Conservation (phyloP, 1,140 invertebrate genomes). For the Adoxophyes honmai region DNA sequence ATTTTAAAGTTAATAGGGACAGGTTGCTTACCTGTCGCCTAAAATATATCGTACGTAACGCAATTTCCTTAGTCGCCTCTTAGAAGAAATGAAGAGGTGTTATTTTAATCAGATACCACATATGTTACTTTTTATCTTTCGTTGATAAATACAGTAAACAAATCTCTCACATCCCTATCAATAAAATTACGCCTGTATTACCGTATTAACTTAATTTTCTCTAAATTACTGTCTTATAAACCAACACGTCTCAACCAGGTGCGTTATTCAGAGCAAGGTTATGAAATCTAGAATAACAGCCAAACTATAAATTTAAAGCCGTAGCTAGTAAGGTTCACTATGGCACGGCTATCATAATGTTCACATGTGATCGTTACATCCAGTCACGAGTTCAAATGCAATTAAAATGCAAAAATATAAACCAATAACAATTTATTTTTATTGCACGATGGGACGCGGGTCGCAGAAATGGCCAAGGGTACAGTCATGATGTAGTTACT, state of each 20-base stretch:
- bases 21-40: too few relatives aligned
- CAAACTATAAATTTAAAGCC: not conserved
- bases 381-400: conserved; percentile 9
- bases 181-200: not conserved
- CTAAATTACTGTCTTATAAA: not conserved
- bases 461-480: too few relatives aligned
- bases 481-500: too few relatives aligned
- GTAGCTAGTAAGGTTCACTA: not conserved
- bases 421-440: not conserved
- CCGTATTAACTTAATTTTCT: not conserved
- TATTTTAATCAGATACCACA: too few relatives aligned
- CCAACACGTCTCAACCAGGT: not conserved
- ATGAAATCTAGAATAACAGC: too few relatives aligned
- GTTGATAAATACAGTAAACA: too few relatives aligned
- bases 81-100: too few relatives aligned
- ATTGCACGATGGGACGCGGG: not conserved
- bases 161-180: not conserved
- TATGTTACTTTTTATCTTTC: too few relatives aligned
- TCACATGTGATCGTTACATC: conserved; percentile 1
- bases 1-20: too few relatives aligned
- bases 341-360: not conserved
- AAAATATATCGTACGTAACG: too few relatives aligned
- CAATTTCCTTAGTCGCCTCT: too few relatives aligned
- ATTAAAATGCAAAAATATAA: conserved; percentile 2
- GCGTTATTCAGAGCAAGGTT: conserved; percentile 10